These are phyloP conservation scores for Epinotia ramella DNA, from an alignment of 2,888 invertebrate genomes.

Conservation along the genomic window DNA sequence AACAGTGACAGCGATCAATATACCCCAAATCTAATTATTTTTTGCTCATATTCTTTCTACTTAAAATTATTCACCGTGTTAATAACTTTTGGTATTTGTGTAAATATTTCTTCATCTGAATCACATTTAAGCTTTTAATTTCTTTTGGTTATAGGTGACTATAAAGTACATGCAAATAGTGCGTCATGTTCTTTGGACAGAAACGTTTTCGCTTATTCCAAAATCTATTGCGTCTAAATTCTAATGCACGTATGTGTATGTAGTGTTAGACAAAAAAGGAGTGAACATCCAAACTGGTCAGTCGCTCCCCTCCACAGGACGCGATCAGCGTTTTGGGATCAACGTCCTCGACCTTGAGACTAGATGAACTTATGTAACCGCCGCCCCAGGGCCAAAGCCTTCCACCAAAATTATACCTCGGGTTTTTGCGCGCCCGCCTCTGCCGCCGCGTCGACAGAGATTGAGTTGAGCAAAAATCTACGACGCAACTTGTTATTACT, in stretches of 20 bases:
- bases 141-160: neutral
- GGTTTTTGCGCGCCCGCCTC: slow-evolving; percentile 77
- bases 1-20: too few species aligned
- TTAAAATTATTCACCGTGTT: neutral
- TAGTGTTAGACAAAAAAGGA: slow-evolving; percentile 70
- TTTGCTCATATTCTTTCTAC: too few species aligned
- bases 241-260: slow-evolving; percentile 30
- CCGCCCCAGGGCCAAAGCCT: slow-evolving; percentile 74
- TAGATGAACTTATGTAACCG: slow-evolving; percentile 85
- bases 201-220: slow-evolving; percentile 11
- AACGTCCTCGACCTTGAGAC: slow-evolving; percentile 84
- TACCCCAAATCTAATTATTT: too few species aligned
- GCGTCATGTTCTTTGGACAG: neutral
- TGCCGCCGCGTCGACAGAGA: slow-evolving; percentile 24
- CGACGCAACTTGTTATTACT: neutral
- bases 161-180: neutral
- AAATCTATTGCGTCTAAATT: slow-evolving; percentile 17
- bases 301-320: slow-evolving; percentile 75
- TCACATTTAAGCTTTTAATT: neutral
- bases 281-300: slow-evolving; percentile 76
- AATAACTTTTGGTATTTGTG: neutral
- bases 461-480: slow-evolving; percentile 40
- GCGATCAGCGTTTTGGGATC: slow-evolving; percentile 83
- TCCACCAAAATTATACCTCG: slow-evolving; percentile 76
- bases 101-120: neutral